A percentile compares a stretch with the other conserved stretches of the same genome.
Evolutionary conservation across 2,797 vertebrate species (phyloP).

Genomic region (Mustela erminea): DNA sequence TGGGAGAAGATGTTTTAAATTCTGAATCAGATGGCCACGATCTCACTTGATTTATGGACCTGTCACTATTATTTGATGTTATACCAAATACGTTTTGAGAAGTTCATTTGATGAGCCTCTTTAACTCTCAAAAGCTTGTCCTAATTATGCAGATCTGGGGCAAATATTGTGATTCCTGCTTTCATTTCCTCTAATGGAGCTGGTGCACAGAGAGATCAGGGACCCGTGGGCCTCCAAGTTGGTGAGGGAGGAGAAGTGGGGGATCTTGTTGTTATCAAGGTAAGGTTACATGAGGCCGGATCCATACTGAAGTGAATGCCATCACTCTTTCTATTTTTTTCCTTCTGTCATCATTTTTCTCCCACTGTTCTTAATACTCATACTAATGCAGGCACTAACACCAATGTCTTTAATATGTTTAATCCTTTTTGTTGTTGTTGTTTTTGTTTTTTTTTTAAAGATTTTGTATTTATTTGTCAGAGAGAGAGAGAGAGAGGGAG

Average conservation of each 20-base stretch:
- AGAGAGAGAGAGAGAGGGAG: no score
- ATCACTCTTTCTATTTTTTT: no score
- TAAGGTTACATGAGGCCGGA: neutral
- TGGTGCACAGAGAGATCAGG: neutral
- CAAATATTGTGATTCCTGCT: conserved; percentile 52
- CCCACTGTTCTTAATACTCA: neutral
- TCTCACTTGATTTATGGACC: conserved; percentile 67
- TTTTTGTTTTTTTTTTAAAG: no score
- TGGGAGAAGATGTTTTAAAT: conserved; percentile 6
- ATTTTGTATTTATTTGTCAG: no score
- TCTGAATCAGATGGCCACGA: conserved; percentile 22
- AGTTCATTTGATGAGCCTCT: conserved; percentile 51
- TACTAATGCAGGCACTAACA: neutral
- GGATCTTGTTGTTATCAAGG: neutral
- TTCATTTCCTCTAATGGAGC: conserved; percentile 68
- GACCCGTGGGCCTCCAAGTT: neutral
- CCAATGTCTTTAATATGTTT: neutral
- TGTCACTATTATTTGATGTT: conserved; percentile 60
- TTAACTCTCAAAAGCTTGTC: conserved; percentile 45
- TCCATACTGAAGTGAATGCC: neutral
- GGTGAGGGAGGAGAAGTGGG: neutral
- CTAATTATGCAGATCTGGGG: conserved; percentile 63
- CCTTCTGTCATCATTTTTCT: neutral
- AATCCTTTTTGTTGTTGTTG: no score
- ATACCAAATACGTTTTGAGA: conserved; percentile 65